These are phyloP conservation scores for Teleiodes luculella DNA, from an alignment of 2,888 invertebrate species.

Conservation along the genomic window DNA sequence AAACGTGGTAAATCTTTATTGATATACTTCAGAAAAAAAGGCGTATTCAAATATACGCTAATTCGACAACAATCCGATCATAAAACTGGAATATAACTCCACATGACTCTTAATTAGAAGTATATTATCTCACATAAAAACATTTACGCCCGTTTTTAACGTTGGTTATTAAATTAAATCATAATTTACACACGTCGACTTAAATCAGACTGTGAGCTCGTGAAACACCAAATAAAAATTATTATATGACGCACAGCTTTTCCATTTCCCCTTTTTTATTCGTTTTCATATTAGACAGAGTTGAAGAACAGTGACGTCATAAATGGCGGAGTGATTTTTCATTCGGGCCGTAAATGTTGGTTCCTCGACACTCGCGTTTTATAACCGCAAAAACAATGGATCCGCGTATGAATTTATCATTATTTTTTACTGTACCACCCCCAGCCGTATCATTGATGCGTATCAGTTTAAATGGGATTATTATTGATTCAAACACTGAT, in stretches of 20 bases:
- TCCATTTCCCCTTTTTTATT: conserved; percentile 41
- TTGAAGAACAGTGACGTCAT: conserved; percentile 24
- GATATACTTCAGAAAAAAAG: neutral
- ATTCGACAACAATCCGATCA: conserved; percentile 49
- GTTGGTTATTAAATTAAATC: conserved; percentile 73
- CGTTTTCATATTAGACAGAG: conserved; percentile 38
- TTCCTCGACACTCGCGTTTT: conserved; percentile 36
- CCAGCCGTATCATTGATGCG: conserved; percentile 1
- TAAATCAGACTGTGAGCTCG: conserved; percentile 67
- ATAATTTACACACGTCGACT: conserved; percentile 72
- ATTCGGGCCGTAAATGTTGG: conserved; percentile 55
- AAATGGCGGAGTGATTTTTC: conserved; percentile 62
- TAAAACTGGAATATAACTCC: conserved; percentile 59
- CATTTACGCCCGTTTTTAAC: conserved; percentile 67
- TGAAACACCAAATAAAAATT: conserved; percentile 69
- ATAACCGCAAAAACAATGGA: conserved; percentile 45
- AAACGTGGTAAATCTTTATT: too few relatives aligned
- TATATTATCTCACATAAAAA: conserved; percentile 74
- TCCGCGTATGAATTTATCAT: conserved; percentile 22
- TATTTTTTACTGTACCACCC: conserved; percentile 20
- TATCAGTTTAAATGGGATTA: conserved; percentile 3
- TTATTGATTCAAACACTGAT: neutral
- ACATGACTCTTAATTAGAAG: conserved; percentile 71
- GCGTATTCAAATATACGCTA: conserved; percentile 34
- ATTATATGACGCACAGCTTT: conserved; percentile 57